Conservation (phyloP, 64 coral and sea anemone species). For the Orbicella faveolata region DNA sequence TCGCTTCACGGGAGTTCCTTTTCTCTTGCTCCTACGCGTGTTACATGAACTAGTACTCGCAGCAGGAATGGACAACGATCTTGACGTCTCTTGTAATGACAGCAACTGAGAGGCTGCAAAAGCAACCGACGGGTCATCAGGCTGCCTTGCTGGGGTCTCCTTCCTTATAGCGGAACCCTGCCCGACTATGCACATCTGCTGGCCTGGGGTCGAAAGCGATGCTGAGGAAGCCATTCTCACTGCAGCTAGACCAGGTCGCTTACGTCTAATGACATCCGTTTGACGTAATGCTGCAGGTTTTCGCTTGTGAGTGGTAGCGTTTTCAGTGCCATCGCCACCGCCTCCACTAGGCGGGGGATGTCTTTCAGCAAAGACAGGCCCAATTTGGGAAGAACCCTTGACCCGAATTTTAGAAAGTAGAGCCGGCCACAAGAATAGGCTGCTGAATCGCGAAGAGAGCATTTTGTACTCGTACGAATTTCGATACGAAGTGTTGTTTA, state of each 20-base stretch:
- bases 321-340: too few species aligned
- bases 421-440: constrained; percentile 78
- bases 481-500: constrained; percentile 11
- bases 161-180: constrained; percentile 12
- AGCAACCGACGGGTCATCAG: not conserved
- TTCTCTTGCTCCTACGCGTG: not conserved
- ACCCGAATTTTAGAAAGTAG: constrained; percentile 66
- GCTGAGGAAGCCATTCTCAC: constrained; percentile 37
- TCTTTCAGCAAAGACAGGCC: constrained; percentile 18
- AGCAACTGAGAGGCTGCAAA: constrained; percentile 33
- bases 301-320: too few species aligned
- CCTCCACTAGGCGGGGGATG: constrained; percentile 1
- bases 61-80: not conserved
- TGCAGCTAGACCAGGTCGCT: constrained; percentile 20
- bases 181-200: constrained; percentile 12
- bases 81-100: not conserved
- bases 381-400: constrained; percentile 13
- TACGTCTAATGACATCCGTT: not conserved
- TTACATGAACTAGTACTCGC: not conserved
- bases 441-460: constrained; percentile 68
- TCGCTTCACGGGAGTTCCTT: not conserved
- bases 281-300: not conserved
- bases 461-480: constrained; percentile 71
- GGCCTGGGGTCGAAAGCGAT: constrained; percentile 16
- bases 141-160: not conserved